A percentile compares a stretch with the other conserved stretches of the same genome.
These are phyloP conservation scores for Potamarius usumacintae DNA, from an alignment of 2,113 vertebrate genomes.

Conservation along the genomic window DNA sequence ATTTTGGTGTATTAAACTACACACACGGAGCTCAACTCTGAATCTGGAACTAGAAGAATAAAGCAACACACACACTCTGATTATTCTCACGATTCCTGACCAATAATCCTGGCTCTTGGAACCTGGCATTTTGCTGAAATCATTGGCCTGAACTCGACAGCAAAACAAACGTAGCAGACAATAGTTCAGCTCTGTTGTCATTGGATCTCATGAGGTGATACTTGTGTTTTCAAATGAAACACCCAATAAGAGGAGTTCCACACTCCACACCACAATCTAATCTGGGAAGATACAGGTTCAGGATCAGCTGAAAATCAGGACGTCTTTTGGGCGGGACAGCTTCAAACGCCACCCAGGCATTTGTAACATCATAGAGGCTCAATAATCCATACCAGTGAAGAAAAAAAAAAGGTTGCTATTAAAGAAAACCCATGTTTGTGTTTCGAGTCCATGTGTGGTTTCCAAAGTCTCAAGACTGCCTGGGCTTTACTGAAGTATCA, in stretches of 20 bases:
- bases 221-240: background rate
- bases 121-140: background rate
- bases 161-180: background rate
- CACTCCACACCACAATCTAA: background rate
- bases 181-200: background rate
- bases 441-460: background rate
- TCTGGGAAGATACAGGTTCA: background rate
- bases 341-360: background rate
- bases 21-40: background rate
- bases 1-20: background rate
- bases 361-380: background rate
- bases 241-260: background rate
- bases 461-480: slow-evolving; percentile 1
- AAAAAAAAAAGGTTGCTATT: background rate
- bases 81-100: background rate
- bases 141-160: background rate
- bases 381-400: background rate
- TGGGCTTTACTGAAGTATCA: slow-evolving; percentile 30
- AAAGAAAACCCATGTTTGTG: background rate
- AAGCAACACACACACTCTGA: background rate
- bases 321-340: background rate
- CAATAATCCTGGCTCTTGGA: background rate
- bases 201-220: background rate
- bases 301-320: background rate
- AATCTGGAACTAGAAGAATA: background rate